Evolutionary conservation across 1,140 invertebrate genomes (phyloP).

Genomic region (Thaumetopoea pityocampa): DNA sequence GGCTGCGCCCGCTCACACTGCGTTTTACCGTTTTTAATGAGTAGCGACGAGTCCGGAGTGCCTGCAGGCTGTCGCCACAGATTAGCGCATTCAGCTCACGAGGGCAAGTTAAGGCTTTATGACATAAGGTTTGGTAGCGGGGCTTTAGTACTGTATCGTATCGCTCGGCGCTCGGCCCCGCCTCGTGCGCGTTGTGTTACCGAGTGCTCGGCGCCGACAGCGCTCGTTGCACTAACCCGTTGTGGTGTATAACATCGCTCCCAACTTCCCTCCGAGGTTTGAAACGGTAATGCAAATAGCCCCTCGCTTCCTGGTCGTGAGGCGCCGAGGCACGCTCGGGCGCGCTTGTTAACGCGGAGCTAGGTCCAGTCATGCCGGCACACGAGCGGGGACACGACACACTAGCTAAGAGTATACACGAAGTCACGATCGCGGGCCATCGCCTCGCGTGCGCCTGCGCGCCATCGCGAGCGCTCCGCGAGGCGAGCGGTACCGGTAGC

Average conservation of each 20-base stretch:
- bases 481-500: too few relatives aligned
- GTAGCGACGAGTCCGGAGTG: too few relatives aligned
- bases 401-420: conserved; percentile 47
- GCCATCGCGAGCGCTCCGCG: too few relatives aligned
- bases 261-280: conserved; percentile 44
- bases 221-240: conserved; percentile 26
- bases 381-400: conserved; percentile 43
- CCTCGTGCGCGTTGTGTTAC: too few relatives aligned
- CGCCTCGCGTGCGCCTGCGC: conserved; percentile 17
- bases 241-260: conserved; percentile 48
- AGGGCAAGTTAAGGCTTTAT: too few relatives aligned
- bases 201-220: too few relatives aligned
- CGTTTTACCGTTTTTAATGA: too few relatives aligned
- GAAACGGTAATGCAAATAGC: conserved; percentile 66
- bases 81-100: too few relatives aligned
- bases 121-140: too few relatives aligned
- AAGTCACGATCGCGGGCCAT: conserved; percentile 49
- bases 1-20: not conserved
- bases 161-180: too few relatives aligned
- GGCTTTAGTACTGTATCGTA: too few relatives aligned
- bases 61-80: too few relatives aligned
- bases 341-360: conserved; percentile 51
- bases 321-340: conserved; percentile 29
- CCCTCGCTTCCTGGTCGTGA: conserved; percentile 53
- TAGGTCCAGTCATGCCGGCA: conserved; percentile 37